Percentiles rank a stretch among this genome's conserved stretches.
Evolutionary conservation across 2,797 vertebrate species (phyloP).

Genomic region (Megaceryle alcyon): DNA sequence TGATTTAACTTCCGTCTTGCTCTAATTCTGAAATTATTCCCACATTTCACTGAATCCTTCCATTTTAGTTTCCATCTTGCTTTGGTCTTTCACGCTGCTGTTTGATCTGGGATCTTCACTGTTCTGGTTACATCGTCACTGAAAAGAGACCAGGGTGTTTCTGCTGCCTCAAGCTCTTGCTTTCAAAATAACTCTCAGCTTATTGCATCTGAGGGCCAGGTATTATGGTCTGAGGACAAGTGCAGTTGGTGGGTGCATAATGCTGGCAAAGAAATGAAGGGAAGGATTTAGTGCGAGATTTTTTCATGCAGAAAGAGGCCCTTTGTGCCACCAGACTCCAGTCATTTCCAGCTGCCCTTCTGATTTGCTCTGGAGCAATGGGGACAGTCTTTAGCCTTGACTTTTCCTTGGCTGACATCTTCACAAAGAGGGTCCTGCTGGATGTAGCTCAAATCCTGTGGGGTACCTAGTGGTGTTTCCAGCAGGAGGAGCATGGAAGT

Average conservation of each 20-base stretch:
- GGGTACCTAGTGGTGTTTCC: neutral
- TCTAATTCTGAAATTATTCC: constrained; percentile 65
- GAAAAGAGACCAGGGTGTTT: neutral
- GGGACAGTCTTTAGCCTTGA: neutral
- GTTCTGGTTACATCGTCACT: neutral
- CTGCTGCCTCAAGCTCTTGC: neutral
- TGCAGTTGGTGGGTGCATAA: neutral
- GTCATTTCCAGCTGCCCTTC: neutral
- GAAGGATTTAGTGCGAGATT: neutral
- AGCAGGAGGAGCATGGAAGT: neutral
- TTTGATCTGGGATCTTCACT: constrained; percentile 41
- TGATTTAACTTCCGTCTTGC: constrained; percentile 43
- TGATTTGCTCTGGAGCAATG: neutral
- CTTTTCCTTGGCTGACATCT: neutral
- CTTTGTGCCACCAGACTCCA: neutral
- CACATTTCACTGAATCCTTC: constrained; percentile 51
- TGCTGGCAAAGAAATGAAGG: neutral
- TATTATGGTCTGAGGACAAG: neutral
- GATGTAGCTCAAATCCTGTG: neutral
- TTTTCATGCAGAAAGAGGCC: neutral
- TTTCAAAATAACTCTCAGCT: neutral
- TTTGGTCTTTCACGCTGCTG: constrained; percentile 30
- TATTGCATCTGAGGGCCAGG: neutral
- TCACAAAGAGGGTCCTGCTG: neutral
- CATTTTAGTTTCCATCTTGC: constrained; percentile 41